Evolutionary conservation across 2,113 vertebrate genomes (phyloP).

Genomic region (Sterrhoptilus dennistouni): DNA sequence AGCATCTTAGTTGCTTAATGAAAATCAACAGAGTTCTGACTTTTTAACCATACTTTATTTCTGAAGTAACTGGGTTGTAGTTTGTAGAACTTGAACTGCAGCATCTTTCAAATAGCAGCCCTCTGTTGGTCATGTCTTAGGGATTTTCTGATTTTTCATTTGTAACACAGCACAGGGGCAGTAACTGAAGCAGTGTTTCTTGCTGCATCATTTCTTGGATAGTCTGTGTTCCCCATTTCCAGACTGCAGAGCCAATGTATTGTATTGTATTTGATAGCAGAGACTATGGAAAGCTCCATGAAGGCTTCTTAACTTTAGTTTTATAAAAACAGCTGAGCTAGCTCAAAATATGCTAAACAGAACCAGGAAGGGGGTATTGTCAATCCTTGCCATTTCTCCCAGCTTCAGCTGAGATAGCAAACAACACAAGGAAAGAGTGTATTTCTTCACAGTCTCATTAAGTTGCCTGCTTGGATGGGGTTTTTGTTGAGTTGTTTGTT

Average conservation of each 20-base stretch:
- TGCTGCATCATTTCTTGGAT: background rate
- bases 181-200: background rate
- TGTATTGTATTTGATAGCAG: background rate
- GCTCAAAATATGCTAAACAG: background rate
- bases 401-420: background rate
- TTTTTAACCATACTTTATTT: background rate
- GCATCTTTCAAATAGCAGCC: background rate
- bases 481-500: background rate
- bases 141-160: background rate
- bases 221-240: background rate
- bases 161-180: background rate
- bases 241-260: background rate
- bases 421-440: background rate
- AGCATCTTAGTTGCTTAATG: background rate
- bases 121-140: background rate
- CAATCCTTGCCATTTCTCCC: background rate
- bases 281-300: background rate
- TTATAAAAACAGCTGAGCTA: background rate
- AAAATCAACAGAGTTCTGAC: background rate
- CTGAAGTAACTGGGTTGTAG: background rate
- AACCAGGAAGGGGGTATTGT: background rate
- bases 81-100: background rate
- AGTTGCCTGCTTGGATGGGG: background rate
- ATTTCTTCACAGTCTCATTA: background rate
- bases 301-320: background rate